Conservation (phyloP, 2,113 vertebrate species). For the Albula goreensis region DNA sequence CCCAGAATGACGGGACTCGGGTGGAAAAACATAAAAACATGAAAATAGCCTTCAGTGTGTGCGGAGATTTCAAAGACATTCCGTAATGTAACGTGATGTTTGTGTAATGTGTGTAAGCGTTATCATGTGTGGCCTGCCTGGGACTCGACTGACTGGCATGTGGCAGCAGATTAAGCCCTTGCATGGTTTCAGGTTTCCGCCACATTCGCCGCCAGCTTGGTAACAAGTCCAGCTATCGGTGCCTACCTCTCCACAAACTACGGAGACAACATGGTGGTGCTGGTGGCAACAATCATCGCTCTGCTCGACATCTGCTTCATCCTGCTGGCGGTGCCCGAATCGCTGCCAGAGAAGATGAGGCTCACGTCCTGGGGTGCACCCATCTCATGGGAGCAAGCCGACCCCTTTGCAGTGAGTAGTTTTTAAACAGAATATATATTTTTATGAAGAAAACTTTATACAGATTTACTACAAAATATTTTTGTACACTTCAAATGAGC, state of each 20-base stretch:
- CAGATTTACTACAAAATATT: too few species aligned
- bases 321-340: conserved; percentile 88
- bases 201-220: conserved; percentile 91
- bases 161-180: not conserved
- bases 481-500: too few species aligned
- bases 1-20: not conserved
- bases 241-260: conserved; percentile 85
- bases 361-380: conserved; percentile 83
- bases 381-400: conserved; percentile 92
- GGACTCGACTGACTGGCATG: not conserved
- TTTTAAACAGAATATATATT: too few species aligned
- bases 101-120: not conserved
- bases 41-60: not conserved
- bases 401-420: conserved; percentile 84
- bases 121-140: not conserved
- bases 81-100: not conserved
- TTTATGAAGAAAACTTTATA: too few species aligned
- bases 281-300: conserved; percentile 84
- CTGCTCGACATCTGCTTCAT: conserved; percentile 90
- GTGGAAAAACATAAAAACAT: not conserved
- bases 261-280: conserved; percentile 85
- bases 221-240: conserved; percentile 92
- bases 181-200: conserved; percentile 80
- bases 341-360: conserved; percentile 88
- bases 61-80: not conserved